Evolutionary conservation across 1,140 invertebrate species (phyloP), one percentile per base, ranked within the genome.

Genomic region (Mamestra configurata): DNA sequence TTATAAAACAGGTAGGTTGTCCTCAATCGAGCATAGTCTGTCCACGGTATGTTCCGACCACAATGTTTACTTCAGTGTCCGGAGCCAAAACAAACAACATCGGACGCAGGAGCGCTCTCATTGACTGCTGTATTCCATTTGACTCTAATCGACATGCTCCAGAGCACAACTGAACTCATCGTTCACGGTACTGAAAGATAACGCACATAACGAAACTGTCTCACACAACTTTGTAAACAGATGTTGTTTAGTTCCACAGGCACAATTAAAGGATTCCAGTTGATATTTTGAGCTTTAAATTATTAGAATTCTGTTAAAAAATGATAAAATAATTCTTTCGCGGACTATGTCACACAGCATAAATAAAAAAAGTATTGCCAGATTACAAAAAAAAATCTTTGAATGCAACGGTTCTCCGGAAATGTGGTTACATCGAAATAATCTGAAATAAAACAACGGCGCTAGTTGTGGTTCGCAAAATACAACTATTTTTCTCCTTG

Each of bases 101-200:
- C 78, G 79, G 80, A 72, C 79, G 88, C 85, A 88, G 87, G 83
- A 92, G 87, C 84, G 84, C 77, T 84, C 89, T 80, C 84, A 85
- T 86, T 89, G 88, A 89, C 85, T 82, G 88, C 91, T 91, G 87
- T 85, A 80, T 86, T 90, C 88, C 91, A 93, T 94, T 93, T 94
- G 92, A 93, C 89, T 86, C 87, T 85, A 83, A 87, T 84, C 86
- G 91, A 91, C 87, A 92, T 88, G 84, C 82, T 84, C 84, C 80
- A 86, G 31, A 75, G 82, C 53, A n/a, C 78, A 83, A 82, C 49
- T 59, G 51, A 77, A 77, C 59, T 68, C 77, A 82, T 79, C 61
- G 72, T 78, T 49, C 77, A 77, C 66, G 20, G 76, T 53, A 64
- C n/a, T 77, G 37, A 72, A 55, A 72, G 68, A 73, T 72, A 72